Evolutionary conservation across 92 coral and sea anemone species (phyloP), one percentile per base, ranked within the genome.

Genomic region (Micromussa lordhowensis): DNA sequence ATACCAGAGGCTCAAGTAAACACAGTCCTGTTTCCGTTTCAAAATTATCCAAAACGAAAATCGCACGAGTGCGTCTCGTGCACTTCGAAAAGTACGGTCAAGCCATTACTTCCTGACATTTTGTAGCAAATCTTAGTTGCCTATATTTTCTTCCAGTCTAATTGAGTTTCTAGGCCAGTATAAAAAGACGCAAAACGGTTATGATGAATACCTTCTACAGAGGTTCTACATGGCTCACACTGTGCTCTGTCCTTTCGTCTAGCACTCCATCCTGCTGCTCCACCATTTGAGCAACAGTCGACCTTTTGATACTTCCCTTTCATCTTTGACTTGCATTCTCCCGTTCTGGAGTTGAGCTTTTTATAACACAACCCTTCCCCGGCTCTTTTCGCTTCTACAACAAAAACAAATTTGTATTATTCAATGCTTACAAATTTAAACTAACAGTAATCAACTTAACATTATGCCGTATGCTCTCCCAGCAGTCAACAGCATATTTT

Each of bases 201-300:
- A 2, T 15, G 55, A 7, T 36, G 3, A 1, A 11, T 77, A 86
- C 89, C 89, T 77, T 3, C 17, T n/a, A 29, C 29, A 16, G 81
- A 14, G 3, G 68, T 58, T 14, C 31, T 61, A 72, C 91, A 89
- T 4, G 84, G 73, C 21, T 76, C 87, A 36, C 92, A 89, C 11
- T 58, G 48, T 5, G 19, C n/a, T 63, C 83, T 75, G 36, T 26
- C 84, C 63, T 31, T 83, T 77, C 18, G 75, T 57, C 51, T 83
- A 5, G 11, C 12, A 21, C 92, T 89, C 92, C 92, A 89, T 2
- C 92, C 92, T 26, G 71, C 76, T 0, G 88, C 92, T 58, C 64
- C 64, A 26, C 92, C 88, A 7, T 16, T 14, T 55, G 78, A 75
- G 15, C 92, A 89, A 34, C 92, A 89, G 34, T 83, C 88, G 6